Base-by-base conservation (phyloP, 2,113 vertebrate species). In the Callaeas wilsoni region DNA sequence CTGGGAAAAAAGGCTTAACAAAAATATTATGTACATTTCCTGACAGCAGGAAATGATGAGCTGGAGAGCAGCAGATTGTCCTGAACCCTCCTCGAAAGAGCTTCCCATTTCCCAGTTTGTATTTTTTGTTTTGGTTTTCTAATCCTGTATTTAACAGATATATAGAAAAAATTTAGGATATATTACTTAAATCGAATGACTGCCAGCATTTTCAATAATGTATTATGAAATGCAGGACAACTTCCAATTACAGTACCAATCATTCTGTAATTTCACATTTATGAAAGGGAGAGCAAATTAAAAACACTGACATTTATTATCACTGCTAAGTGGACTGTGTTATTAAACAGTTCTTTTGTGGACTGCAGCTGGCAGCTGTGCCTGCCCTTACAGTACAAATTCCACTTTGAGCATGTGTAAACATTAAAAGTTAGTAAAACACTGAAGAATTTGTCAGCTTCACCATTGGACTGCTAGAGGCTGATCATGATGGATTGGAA, bases 331-430 rank as follows among this genome's bases (percentile, higher is more conserved):
- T 68, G 39, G 79, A 41, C 32, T 29, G 14, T 56, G 30, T 74
- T 73, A 49, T 60, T 77, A 16, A 91, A 19, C 29, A 57, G 78
- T 73, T 74, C 59, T 87, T 84, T 67, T 46, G 83, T 91, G 82
- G 74, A 26, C 60, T 71, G 52, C 70, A 80, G 52, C 13, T 84
- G 74, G 86, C 71, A 76, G 64, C 87, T 53, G 14, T 62, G 63
- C 79, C 59, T 83, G 9, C 47, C 41, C 76, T 59, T 62, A n/a
- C 26, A 35, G 87, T 78, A 71, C 89, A 90, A 86, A 90, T 93
- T 90, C 93, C 79, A 71, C 64, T 92, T 79, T 30, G 47, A 74
- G 67, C 74, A 35, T 39, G 22, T 88, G 82, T 88, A 91, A 96
- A 95, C 62, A 41, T 94, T 76, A 88, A 78, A 27, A 23, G 16